Evolutionary conservation across 2,888 invertebrate species (phyloP).

Genomic region (Philonicus albiceps): DNA sequence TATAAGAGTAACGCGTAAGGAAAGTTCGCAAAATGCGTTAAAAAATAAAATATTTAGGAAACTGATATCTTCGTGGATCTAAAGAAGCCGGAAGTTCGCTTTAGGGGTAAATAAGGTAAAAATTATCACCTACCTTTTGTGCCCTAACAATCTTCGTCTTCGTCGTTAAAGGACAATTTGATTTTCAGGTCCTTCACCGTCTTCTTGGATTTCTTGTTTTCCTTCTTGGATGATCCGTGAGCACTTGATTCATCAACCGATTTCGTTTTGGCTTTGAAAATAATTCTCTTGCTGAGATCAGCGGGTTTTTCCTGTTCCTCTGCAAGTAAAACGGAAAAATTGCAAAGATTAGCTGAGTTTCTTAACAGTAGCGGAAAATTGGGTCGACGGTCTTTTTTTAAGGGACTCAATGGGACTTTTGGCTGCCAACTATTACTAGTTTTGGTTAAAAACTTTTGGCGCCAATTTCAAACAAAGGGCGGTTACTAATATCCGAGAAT

Average conservation of each 20-base stretch:
- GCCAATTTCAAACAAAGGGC: neutral
- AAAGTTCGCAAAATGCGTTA: no score
- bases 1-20: no score
- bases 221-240: constrained; percentile 33
- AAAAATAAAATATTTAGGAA: no score
- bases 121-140: constrained; percentile 40
- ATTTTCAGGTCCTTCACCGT: constrained; percentile 55
- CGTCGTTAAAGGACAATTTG: constrained; percentile 65
- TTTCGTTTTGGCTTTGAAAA: constrained; percentile 65
- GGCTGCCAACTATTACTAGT: neutral
- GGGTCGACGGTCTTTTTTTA: neutral
- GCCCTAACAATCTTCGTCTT: constrained; percentile 62
- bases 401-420: neutral
- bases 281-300: constrained; percentile 68
- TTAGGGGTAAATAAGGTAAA: no score
- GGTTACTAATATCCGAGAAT: neutral
- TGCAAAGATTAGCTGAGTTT: neutral
- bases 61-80: no score
- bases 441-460: neutral
- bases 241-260: constrained; percentile 46
- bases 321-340: constrained; percentile 56
- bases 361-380: neutral
- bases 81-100: no score
- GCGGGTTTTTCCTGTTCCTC: constrained; percentile 69
- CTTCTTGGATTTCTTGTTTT: constrained; percentile 49